phyloP scores from a whole-genome alignment of 1,140 invertebrate genomes.

The Apis dorsata region DNA sequence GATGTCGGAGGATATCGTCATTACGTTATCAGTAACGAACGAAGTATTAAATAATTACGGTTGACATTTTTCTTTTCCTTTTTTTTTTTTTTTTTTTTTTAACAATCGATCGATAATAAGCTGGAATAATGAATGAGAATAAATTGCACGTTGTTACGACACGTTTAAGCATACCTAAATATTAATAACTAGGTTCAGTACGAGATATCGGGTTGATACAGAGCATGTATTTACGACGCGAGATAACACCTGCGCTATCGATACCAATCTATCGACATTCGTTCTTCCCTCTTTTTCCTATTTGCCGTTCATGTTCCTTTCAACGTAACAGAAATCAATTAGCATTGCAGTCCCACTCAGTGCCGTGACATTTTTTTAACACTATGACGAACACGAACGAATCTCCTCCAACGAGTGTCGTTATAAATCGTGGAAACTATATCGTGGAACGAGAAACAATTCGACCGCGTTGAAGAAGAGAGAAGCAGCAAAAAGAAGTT shows the following conservation, averaged over 20 bases:
- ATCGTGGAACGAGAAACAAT: background rate
- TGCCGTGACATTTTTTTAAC: too few relatives aligned
- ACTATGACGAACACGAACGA: background rate
- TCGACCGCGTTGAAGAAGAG: background rate
- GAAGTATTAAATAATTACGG: slow-evolving; percentile 4
- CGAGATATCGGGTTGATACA: background rate
- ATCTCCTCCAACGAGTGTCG: background rate
- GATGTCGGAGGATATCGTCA: too few relatives aligned
- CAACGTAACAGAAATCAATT: background rate
- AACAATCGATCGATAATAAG: too few relatives aligned
- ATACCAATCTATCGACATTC: background rate
- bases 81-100: too few relatives aligned
- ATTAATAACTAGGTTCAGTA: background rate
- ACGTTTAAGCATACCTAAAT: background rate
- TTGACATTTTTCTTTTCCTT: background rate
- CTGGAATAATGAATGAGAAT: background rate
- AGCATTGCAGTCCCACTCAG: background rate
- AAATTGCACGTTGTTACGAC: background rate
- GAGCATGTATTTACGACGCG: background rate
- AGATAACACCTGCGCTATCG: background rate
- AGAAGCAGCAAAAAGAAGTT: background rate
- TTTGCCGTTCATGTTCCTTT: background rate
- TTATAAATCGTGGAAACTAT: background rate
- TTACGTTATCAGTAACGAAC: background rate
- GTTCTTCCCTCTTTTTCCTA: background rate